Evolutionary conservation across 2,888 invertebrate species (phyloP).

Genomic region (Oxyteleia sp.): DNA sequence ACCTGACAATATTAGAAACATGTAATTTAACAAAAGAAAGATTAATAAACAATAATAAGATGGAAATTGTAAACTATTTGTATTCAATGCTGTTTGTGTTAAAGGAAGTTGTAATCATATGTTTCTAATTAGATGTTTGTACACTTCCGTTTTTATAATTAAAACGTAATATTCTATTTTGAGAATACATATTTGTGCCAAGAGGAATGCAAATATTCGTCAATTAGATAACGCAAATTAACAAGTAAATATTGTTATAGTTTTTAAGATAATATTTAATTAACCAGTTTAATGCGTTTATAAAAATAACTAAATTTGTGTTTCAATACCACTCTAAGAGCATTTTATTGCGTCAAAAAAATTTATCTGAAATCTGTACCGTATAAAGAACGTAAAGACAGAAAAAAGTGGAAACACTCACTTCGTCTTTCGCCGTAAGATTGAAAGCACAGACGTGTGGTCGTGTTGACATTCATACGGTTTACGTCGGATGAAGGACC

Average conservation of each 20-base stretch:
- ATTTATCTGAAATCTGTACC: conserved; percentile 5
- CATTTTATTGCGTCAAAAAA: conserved; percentile 6
- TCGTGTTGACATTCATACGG: conserved; percentile 13
- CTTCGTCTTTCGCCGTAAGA: conserved; percentile 11
- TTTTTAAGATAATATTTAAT: neutral
- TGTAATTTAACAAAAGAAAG: no score
- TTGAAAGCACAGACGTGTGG: conserved; percentile 14
- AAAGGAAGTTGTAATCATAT: no score
- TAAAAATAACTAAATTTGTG: neutral
- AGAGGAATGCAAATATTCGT: neutral
- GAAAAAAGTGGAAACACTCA: conserved; percentile 19
- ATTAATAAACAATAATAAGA: no score
- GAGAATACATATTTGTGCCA: no score
- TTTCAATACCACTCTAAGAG: conserved; percentile 11
- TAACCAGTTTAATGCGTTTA: neutral
- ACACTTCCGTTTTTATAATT: no score
- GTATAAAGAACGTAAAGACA: conserved; percentile 13
- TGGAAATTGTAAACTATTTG: no score
- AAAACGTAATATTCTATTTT: no score
- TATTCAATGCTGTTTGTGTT: no score
- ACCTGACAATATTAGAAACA: no score
- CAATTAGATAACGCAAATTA: neutral
- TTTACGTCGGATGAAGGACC: neutral
- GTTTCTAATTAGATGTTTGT: no score
- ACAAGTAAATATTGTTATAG: neutral